These are phyloP conservation scores for Acinonyx jubatus DNA, from an alignment of 2,113 vertebrate genomes.

Conservation along the genomic window DNA sequence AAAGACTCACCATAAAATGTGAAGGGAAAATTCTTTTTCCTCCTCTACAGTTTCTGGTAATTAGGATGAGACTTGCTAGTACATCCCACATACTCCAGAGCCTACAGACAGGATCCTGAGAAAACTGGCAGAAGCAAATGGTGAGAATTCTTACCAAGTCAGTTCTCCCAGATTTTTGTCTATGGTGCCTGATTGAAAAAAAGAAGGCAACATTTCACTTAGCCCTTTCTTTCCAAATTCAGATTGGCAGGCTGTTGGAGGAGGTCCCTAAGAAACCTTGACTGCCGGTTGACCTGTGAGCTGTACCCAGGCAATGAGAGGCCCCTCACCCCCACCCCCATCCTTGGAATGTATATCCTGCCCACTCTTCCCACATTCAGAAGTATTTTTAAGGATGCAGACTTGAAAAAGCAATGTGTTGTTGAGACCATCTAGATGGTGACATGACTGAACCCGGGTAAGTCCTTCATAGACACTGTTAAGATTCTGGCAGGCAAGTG, in stretches of 20 bases:
- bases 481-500: neutral
- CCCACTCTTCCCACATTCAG: neutral
- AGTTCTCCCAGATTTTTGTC: neutral
- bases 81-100: neutral
- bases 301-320: neutral
- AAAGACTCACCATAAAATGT: neutral
- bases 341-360: neutral
- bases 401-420: neutral
- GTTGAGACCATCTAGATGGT: neutral
- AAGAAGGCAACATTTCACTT: neutral
- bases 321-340: neutral
- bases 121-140: neutral
- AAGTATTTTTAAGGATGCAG: neutral
- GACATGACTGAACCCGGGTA: neutral
- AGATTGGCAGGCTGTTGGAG: neutral
- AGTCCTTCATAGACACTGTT: neutral
- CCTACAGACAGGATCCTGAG: neutral
- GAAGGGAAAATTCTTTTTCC: neutral
- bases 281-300: neutral
- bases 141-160: neutral
- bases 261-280: neutral
- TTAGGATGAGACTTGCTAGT: neutral
- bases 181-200: neutral
- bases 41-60: neutral
- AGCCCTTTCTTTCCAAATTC: neutral